Evolutionary conservation across 2,888 invertebrate species (phyloP).

Genomic region (Acanthoscelides obtectus): DNA sequence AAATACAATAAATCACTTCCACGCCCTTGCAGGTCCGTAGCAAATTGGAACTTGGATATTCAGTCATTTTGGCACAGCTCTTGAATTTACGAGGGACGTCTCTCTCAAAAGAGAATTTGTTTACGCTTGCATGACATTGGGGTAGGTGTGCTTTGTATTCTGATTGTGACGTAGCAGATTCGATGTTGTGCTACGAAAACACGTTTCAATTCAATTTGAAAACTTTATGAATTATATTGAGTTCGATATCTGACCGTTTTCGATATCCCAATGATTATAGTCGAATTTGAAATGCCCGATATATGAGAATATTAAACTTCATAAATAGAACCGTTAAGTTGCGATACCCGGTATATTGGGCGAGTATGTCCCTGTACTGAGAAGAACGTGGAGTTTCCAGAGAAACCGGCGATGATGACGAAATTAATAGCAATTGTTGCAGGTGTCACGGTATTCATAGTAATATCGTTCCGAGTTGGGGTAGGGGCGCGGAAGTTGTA

Average conservation of each 20-base stretch:
- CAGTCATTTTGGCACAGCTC: neutral
- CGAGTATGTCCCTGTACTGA: neutral
- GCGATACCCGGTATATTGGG: no score
- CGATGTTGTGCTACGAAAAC: no score
- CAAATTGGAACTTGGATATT: neutral
- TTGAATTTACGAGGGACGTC: neutral
- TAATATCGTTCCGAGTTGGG: neutral
- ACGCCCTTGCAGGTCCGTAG: neutral
- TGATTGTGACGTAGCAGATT: no score
- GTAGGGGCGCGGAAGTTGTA: neutral
- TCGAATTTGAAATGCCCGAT: no score
- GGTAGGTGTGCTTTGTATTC: no score
- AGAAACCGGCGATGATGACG: neutral
- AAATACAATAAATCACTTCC: neutral
- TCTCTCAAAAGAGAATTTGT: neutral
- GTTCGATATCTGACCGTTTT: no score
- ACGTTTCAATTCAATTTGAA: no score
- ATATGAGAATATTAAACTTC: no score
- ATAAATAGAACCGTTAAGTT: no score
- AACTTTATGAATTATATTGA: no score
- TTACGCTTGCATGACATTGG: no score
- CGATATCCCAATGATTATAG: no score
- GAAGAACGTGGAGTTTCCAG: neutral
- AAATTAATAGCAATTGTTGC: neutral
- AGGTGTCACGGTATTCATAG: neutral